A percentile compares a stretch with the other conserved stretches of the same genome.
These are phyloP conservation scores for Philopotamus ludificatus DNA, from an alignment of 1,140 invertebrate species.

Conservation along the genomic window DNA sequence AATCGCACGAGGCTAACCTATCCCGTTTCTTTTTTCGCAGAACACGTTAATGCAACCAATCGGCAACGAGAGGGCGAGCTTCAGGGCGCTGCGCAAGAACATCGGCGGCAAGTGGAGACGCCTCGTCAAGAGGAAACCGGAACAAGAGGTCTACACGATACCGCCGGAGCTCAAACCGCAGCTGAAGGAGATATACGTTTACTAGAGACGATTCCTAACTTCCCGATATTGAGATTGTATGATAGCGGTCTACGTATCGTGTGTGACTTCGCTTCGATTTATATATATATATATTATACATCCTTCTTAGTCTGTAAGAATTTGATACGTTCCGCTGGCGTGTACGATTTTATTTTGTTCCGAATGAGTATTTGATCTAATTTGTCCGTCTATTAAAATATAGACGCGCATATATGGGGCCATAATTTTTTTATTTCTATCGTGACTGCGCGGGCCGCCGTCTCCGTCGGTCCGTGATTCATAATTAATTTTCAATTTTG, in stretches of 20 bases:
- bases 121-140: slow-evolving; percentile 76
- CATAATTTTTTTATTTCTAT: too few relatives aligned
- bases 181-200: slow-evolving; percentile 85
- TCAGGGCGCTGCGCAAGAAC: slow-evolving; percentile 78
- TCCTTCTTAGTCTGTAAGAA: too few relatives aligned
- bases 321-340: too few relatives aligned
- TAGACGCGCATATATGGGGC: too few relatives aligned
- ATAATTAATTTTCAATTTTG: neutral
- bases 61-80: slow-evolving; percentile 69
- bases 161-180: slow-evolving; percentile 82
- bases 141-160: slow-evolving; percentile 77
- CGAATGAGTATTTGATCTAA: too few relatives aligned
- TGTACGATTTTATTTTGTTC: too few relatives aligned
- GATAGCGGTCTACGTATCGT: slow-evolving; percentile 35
- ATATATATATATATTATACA: too few relatives aligned
- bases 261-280: slow-evolving; percentile 33
- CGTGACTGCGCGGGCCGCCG: too few relatives aligned
- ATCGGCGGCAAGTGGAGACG: slow-evolving; percentile 78
- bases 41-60: slow-evolving; percentile 72
- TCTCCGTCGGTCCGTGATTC: too few relatives aligned
- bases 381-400: too few relatives aligned
- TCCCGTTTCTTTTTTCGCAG: slow-evolving; percentile 58
- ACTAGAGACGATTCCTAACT: slow-evolving; percentile 58
- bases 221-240: slow-evolving; percentile 33
- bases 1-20: neutral